Evolutionary conservation across 2,888 invertebrate genomes (phyloP).

Genomic region (Aphelenchoides bicaudatus): DNA sequence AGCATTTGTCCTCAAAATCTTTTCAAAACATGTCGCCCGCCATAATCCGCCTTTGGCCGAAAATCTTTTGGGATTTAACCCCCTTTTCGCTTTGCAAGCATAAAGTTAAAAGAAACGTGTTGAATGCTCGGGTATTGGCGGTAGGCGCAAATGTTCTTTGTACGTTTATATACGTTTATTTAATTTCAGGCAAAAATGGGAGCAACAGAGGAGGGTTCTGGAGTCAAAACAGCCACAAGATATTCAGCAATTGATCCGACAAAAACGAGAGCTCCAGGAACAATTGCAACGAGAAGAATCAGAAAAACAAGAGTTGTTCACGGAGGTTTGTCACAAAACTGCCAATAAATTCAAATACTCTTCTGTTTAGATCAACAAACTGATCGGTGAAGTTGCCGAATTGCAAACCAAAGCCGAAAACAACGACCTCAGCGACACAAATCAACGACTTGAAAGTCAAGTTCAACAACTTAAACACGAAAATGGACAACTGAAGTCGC

Average conservation of each 20-base stretch:
- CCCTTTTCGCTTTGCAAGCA: background rate
- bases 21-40: too few relatives aligned
- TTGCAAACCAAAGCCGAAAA: conserved; percentile 13
- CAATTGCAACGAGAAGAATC: conserved; percentile 55
- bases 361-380: conserved; percentile 46
- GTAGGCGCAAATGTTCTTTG: background rate
- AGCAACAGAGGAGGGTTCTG: conserved; percentile 22
- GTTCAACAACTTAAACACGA: conserved; percentile 21
- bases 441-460: conserved; percentile 17
- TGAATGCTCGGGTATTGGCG: conserved; percentile 5
- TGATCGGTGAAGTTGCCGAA: conserved; percentile 54
- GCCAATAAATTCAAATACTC: conserved; percentile 19
- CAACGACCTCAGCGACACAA: conserved; percentile 23
- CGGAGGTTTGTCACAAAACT: conserved; percentile 40
- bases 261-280: conserved; percentile 51
- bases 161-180: background rate
- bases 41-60: too few relatives aligned
- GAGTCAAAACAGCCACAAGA: conserved; percentile 49
- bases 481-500: background rate
- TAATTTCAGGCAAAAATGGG: conserved; percentile 15
- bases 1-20: conserved; percentile 16
- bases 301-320: conserved; percentile 57
- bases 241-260: conserved; percentile 45
- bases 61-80: too few relatives aligned
- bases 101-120: background rate